Evolutionary conservation across 1,140 invertebrate species (phyloP).

Genomic region (Calycopis cecrops): DNA sequence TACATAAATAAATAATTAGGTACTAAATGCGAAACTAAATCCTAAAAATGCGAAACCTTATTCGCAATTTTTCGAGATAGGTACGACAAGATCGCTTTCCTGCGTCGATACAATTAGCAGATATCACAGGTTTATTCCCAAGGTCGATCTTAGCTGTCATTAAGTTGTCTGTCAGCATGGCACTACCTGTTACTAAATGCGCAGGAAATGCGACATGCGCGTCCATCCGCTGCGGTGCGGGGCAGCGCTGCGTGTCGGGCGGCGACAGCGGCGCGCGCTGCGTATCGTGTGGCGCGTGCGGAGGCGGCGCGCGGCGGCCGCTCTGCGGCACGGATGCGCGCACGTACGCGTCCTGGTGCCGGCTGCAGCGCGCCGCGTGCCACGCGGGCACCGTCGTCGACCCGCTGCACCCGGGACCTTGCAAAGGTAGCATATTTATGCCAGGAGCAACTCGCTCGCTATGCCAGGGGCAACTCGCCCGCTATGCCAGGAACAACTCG

Average conservation of each 20-base stretch:
- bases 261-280: slow-evolving; percentile 83
- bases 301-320: slow-evolving; percentile 70
- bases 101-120: no score
- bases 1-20: no score
- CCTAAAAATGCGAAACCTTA: no score
- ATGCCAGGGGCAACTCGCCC: no score
- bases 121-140: no score
- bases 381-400: slow-evolving; percentile 86
- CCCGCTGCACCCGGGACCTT: slow-evolving; percentile 83
- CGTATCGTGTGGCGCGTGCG: slow-evolving; percentile 87
- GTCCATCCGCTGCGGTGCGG: slow-evolving; percentile 82
- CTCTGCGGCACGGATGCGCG: slow-evolving; percentile 89
- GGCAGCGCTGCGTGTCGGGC: slow-evolving; percentile 86
- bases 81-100: no score
- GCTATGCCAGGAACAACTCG: no score
- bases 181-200: no score
- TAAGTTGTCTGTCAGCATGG: no score
- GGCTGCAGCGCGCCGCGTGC: slow-evolving; percentile 90
- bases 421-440: slow-evolving; percentile 55
- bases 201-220: slow-evolving; percentile 81
- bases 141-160: no score
- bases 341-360: slow-evolving; percentile 91
- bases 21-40: no score
- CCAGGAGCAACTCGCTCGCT: neutral
- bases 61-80: no score